A percentile compares a stretch with the other conserved stretches of the same genome.
These are phyloP conservation scores for Nothura maculosa DNA, from an alignment of 2,797 vertebrate species.

Conservation along the genomic window DNA sequence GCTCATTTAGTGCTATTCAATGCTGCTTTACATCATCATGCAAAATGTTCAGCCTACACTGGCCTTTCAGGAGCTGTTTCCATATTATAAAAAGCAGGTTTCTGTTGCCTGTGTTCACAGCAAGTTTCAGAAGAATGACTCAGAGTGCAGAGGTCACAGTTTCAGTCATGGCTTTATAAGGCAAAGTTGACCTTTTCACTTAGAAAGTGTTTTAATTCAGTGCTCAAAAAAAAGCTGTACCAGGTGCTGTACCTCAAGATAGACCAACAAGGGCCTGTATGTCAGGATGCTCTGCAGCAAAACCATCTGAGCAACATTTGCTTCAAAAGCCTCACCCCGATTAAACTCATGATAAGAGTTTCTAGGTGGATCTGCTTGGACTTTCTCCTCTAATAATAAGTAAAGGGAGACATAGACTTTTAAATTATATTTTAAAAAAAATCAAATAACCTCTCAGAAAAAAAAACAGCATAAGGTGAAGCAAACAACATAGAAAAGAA, in stretches of 20 bases:
- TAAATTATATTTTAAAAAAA: too few species aligned
- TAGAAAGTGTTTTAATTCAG: background rate
- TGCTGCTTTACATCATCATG: background rate
- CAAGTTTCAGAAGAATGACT: background rate
- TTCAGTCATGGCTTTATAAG: background rate
- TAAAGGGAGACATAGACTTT: background rate
- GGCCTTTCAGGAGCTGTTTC: background rate
- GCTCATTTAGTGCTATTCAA: background rate
- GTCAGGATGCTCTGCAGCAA: background rate
- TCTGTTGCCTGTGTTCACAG: fast-evolving
- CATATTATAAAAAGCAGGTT: background rate
- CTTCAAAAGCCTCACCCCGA: background rate
- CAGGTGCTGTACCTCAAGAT: background rate
- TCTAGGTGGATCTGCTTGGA: background rate
- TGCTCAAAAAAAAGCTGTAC: background rate
- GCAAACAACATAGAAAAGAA: background rate
- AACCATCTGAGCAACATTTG: background rate
- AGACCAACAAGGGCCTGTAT: fast-evolving
- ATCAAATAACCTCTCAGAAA: background rate
- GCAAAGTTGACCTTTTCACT: background rate
- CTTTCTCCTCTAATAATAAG: background rate
- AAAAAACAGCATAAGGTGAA: background rate
- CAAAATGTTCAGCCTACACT: background rate
- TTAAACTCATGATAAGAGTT: background rate
- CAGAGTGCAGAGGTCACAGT: too few species aligned